A percentile compares a stretch with the other conserved stretches of the same genome.
Conservation (phyloP, 2,113 vertebrate species). For the Pangasianodon gigas region DNA sequence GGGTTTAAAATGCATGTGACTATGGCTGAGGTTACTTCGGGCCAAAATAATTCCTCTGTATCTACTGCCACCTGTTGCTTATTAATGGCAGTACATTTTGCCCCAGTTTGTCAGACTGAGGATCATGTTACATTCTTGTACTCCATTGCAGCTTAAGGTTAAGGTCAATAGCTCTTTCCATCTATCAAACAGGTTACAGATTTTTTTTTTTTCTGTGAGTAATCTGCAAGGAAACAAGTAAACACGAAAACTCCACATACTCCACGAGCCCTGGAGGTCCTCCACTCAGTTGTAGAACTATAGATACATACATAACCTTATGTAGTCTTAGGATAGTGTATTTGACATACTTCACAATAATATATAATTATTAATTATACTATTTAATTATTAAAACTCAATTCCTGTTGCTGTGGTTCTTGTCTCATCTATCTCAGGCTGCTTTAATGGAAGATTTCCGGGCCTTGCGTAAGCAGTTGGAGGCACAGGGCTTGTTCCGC, state of each 20-base stretch:
- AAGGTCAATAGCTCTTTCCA: not conserved
- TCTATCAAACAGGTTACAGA: not conserved
- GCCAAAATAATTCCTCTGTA: conserved; percentile 19
- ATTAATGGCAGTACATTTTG: conserved; percentile 13
- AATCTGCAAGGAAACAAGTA: not conserved
- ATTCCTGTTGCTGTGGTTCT: not conserved
- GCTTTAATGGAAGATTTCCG: conserved; percentile 84
- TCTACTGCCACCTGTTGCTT: conserved; percentile 37
- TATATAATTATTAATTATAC: not conserved
- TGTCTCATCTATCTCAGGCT: conserved; percentile 65
- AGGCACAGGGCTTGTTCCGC: conserved; percentile 81
- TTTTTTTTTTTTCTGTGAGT: not conserved
- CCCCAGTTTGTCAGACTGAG: conserved; percentile 21
- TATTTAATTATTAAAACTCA: not conserved
- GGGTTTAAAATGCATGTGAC: conserved; percentile 10
- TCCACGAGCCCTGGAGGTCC: not conserved
- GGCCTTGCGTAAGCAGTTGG: conserved; percentile 71
- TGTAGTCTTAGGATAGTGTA: not conserved
- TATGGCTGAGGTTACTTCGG: conserved; percentile 20
- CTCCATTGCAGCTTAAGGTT: not conserved
- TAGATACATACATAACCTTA: not conserved
- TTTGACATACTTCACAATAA: not conserved
- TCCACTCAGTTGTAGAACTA: not conserved
- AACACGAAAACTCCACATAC: not conserved
- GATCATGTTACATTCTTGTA: not conserved